Evolutionary conservation across 2,888 invertebrate species (phyloP).

Genomic region (Synergus itoensis): DNA sequence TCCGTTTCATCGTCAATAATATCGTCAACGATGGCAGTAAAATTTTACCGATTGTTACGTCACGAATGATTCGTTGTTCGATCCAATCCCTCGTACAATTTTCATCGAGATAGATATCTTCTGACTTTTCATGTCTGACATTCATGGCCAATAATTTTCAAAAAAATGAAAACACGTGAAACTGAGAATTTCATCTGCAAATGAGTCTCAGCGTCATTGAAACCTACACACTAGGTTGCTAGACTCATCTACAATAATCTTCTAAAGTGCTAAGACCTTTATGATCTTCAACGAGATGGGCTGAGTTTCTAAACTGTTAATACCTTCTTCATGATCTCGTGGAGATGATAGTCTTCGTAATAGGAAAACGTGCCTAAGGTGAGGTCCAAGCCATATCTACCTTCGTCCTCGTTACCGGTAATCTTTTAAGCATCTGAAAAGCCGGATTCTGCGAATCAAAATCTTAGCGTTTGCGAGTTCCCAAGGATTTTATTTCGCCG

Average conservation of each 20-base stretch:
- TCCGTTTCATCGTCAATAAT: slow-evolving; percentile 51
- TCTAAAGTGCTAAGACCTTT: slow-evolving; percentile 58
- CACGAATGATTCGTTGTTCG: slow-evolving; percentile 15
- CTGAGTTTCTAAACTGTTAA: slow-evolving; percentile 61
- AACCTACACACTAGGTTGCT: background rate
- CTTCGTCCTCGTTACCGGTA: slow-evolving; percentile 66
- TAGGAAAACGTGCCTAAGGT: slow-evolving; percentile 54
- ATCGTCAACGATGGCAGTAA: slow-evolving; percentile 49
- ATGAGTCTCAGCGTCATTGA: slow-evolving; percentile 41
- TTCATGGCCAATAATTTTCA: background rate
- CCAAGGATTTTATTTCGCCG: background rate
- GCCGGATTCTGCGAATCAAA: background rate
- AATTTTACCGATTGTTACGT: slow-evolving; percentile 46
- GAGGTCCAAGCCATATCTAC: slow-evolving; percentile 56
- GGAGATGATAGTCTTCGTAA: slow-evolving; percentile 42
- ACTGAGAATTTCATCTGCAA: slow-evolving; percentile 48
- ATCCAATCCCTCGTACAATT: background rate
- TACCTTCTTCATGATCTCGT: slow-evolving; percentile 58
- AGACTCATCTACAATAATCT: slow-evolving; percentile 53
- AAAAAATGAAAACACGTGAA: slow-evolving; percentile 3
- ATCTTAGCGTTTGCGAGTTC: background rate
- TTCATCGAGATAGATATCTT: background rate
- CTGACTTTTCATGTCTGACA: background rate
- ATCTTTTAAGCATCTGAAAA: slow-evolving; percentile 60
- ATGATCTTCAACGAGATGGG: slow-evolving; percentile 55